phyloP scores from a whole-genome alignment of 2,113 vertebrate genomes.

The Chlamydotis undulata region DNA sequence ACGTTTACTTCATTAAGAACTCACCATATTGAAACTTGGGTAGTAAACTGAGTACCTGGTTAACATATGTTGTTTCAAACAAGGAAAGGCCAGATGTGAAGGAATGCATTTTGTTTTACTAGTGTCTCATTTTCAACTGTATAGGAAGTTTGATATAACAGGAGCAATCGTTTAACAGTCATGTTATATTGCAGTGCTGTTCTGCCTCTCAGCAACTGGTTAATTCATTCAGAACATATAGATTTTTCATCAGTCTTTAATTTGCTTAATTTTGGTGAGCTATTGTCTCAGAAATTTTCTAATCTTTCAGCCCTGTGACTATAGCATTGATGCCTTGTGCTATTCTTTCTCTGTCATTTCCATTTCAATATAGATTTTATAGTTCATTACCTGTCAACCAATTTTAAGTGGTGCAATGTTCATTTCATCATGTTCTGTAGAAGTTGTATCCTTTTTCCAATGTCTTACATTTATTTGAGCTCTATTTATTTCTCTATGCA shows the following conservation, averaged over 20 bases:
- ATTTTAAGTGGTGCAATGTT: conserved; percentile 61
- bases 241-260: conserved; percentile 71
- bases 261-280: conserved; percentile 72
- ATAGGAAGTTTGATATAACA: background rate
- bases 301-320: conserved; percentile 47
- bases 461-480: conserved; percentile 63
- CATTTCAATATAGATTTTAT: conserved; percentile 75
- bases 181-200: conserved; percentile 19
- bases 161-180: conserved; percentile 11
- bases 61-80: background rate
- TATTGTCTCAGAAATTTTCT: conserved; percentile 62
- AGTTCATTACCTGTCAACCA: conserved; percentile 80
- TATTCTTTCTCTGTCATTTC: conserved; percentile 63
- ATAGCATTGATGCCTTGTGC: background rate
- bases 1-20: background rate
- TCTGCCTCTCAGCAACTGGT: conserved; percentile 34
- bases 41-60: background rate
- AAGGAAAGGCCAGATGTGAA: background rate
- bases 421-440: conserved; percentile 72
- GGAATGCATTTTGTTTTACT: background rate
- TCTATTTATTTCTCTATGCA: conserved; percentile 69
- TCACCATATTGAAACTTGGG: background rate
- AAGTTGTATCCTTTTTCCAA: conserved; percentile 54
- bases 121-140: conserved; percentile 6
- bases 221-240: conserved; percentile 68